phyloP scores from a whole-genome alignment of 2,888 invertebrate species.

The Prostheceraeus crozeri region DNA sequence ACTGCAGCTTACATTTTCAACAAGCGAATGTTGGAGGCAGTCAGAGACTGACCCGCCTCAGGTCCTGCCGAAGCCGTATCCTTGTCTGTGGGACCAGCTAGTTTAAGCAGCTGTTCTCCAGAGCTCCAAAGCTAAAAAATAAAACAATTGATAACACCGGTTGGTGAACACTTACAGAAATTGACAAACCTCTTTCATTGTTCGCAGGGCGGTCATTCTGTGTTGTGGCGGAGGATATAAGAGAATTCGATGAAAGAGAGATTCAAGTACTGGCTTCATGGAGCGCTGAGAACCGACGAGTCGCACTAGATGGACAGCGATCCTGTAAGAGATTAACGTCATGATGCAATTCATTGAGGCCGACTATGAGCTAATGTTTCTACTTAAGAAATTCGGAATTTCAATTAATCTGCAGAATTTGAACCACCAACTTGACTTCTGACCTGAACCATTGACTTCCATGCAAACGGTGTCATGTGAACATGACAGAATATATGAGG shows the following conservation, averaged over 20 bases:
- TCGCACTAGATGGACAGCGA: constrained; percentile 77
- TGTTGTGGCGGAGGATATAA: constrained; percentile 77
- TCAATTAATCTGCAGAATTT: no score
- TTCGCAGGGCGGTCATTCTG: constrained; percentile 74
- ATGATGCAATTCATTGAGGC: no score
- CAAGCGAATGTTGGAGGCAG: background rate
- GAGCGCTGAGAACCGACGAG: constrained; percentile 74
- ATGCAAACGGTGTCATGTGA: no score
- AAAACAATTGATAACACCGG: background rate
- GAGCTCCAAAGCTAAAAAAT: constrained; percentile 63
- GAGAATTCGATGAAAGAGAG: constrained; percentile 82
- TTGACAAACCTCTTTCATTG: constrained; percentile 65
- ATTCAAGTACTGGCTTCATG: constrained; percentile 78
- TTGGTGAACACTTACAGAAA: background rate
- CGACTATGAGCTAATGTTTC: no score
- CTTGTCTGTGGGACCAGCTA: constrained; percentile 62
- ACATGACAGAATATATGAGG: no score
- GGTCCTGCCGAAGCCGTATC: constrained; percentile 59
- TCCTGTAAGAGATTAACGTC: constrained; percentile 61
- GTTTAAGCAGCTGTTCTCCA: constrained; percentile 71
- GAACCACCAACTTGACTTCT: no score
- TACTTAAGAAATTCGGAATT: no score
- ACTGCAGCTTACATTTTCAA: constrained; percentile 10
- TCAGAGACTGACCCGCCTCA: background rate
- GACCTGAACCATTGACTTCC: no score